phyloP scores from a whole-genome alignment of 2,113 vertebrate species.

The Trinectes maculatus region DNA sequence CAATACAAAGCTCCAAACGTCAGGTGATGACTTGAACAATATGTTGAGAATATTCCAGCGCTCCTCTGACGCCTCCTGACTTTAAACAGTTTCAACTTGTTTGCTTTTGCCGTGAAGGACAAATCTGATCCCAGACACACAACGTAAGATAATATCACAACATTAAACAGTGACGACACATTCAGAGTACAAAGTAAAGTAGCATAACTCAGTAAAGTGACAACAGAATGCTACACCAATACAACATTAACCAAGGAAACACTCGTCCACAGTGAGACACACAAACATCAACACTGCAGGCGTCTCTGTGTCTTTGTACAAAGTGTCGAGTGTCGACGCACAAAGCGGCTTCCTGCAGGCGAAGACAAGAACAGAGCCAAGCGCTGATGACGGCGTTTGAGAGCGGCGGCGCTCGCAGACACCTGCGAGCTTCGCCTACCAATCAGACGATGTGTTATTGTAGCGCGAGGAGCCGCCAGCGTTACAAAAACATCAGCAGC shows the following conservation, averaged over 20 bases:
- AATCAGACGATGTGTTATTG: conserved; percentile 23
- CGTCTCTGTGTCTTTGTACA: conserved; percentile 43
- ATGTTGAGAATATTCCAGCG: too few species aligned
- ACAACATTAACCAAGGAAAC: neutral
- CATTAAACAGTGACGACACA: too few species aligned
- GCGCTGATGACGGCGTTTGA: conserved; percentile 40
- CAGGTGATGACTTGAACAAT: too few species aligned
- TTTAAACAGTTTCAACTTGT: too few species aligned
- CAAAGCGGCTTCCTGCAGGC: conserved; percentile 55
- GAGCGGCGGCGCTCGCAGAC: conserved; percentile 44
- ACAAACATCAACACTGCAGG: conserved; percentile 30
- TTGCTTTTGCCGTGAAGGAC: too few species aligned
- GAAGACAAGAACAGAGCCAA: conserved; percentile 34
- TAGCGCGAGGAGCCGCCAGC: conserved; percentile 13
- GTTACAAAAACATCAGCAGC: conserved; percentile 16
- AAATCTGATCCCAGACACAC: too few species aligned
- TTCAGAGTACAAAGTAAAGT: neutral
- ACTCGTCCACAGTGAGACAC: too few species aligned
- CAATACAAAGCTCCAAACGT: too few species aligned
- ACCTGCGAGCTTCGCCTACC: conserved; percentile 47
- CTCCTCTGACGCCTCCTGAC: too few species aligned
- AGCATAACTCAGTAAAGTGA: neutral
- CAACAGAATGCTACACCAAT: neutral
- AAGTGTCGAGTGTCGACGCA: conserved; percentile 37
- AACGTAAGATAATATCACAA: too few species aligned